Conservation (phyloP, 2,888 invertebrate genomes). For the Cerceris rybyensis region DNA sequence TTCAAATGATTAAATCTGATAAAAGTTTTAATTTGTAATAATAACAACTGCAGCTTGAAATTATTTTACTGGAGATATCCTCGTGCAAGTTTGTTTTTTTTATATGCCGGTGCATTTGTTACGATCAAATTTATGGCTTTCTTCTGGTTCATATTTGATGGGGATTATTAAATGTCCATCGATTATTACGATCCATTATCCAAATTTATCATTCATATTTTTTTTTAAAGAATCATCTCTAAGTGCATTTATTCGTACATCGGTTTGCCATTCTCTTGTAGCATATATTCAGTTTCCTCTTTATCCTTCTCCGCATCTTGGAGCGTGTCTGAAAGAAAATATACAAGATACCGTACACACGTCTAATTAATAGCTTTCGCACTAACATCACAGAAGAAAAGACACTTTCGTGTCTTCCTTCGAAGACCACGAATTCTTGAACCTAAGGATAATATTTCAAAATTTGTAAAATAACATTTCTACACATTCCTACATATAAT, state of each 20-base stretch:
- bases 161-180: slow-evolving; percentile 19
- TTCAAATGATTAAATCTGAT: background rate
- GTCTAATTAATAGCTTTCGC: slow-evolving; percentile 4
- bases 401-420: too few relatives aligned
- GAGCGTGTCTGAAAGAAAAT: slow-evolving; percentile 76
- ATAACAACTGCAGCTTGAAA: background rate
- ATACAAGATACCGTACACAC: slow-evolving; percentile 59
- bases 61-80: slow-evolving; percentile 10
- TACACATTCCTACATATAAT: too few relatives aligned
- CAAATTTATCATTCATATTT: slow-evolving; percentile 17
- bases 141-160: slow-evolving; percentile 19
- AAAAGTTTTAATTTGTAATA: background rate
- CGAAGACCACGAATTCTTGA: too few relatives aligned
- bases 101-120: slow-evolving; percentile 13
- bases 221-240: slow-evolving; percentile 37
- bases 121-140: slow-evolving; percentile 17
- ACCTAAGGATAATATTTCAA: too few relatives aligned
- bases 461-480: too few relatives aligned
- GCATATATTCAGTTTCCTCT: slow-evolving; percentile 77
- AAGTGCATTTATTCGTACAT: slow-evolving; percentile 75
- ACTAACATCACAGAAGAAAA: too few relatives aligned
- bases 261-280: slow-evolving; percentile 76
- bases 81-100: background rate
- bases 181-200: slow-evolving; percentile 34
- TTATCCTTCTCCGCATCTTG: slow-evolving; percentile 80